Conservation (phyloP, 2,888 invertebrate species). For the Theretra japonica region DNA sequence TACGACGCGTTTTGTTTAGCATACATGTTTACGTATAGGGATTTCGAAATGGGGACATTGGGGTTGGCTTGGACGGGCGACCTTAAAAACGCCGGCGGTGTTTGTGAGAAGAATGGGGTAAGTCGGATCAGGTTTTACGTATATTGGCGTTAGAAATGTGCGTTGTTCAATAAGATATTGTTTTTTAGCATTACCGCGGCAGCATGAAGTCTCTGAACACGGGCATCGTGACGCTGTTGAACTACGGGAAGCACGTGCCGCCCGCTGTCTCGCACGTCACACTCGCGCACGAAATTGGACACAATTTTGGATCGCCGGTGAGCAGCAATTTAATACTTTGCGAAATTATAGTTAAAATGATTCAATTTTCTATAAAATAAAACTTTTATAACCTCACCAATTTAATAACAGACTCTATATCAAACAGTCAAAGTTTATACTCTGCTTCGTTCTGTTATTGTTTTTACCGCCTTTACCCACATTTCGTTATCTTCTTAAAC, state of each 20-base stretch:
- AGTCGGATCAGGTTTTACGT: slow-evolving; percentile 53
- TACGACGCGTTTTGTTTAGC: slow-evolving; percentile 99
- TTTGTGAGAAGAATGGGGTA: slow-evolving; percentile 98
- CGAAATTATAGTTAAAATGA: neutral
- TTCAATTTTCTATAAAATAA: neutral
- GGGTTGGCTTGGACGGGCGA: slow-evolving; percentile 99
- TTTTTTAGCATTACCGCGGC: slow-evolving; percentile 93
- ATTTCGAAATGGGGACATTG: slow-evolving; percentile 97
- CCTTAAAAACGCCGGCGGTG: slow-evolving; percentile 97
- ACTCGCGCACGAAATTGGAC: slow-evolving; percentile 99
- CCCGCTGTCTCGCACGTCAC: slow-evolving; percentile 99
- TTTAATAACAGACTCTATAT: too few species aligned
- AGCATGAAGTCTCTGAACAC: slow-evolving; percentile 98
- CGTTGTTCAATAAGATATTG: neutral
- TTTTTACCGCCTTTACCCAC: too few species aligned
- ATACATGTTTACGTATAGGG: slow-evolving; percentile 99
- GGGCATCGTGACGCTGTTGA: slow-evolving; percentile 98
- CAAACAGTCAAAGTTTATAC: too few species aligned
- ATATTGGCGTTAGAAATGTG: neutral
- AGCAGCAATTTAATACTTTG: slow-evolving; percentile 34
- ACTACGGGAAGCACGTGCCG: slow-evolving; percentile 99
- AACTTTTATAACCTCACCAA: neutral
- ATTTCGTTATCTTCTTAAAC: too few species aligned
- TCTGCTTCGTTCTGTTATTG: too few species aligned
- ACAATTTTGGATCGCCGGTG: slow-evolving; percentile 99